phyloP scores from a whole-genome alignment of 2,888 invertebrate genomes.

The Cordilura impudica region DNA sequence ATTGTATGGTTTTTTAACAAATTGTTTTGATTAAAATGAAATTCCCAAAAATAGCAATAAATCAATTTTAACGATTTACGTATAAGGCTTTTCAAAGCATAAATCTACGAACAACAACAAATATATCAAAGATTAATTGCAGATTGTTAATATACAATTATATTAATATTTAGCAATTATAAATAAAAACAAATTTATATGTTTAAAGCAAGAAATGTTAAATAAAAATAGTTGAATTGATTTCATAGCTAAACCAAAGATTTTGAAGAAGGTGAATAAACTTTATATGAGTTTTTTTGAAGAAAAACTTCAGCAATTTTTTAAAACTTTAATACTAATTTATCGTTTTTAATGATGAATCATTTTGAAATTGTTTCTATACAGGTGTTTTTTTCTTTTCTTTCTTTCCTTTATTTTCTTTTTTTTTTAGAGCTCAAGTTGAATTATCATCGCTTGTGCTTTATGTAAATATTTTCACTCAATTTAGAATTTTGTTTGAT shows the following conservation, averaged over 20 bases:
- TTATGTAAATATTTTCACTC: not conserved
- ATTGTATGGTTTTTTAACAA: not conserved
- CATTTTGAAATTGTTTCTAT: not conserved
- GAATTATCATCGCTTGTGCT: not conserved
- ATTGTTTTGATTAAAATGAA: not conserved
- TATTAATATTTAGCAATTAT: not conserved
- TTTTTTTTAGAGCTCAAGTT: not conserved
- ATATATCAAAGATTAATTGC: not conserved
- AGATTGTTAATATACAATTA: not conserved
- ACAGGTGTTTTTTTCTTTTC: not conserved
- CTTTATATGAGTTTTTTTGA: not conserved
- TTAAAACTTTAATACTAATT: no score
- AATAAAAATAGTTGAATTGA: not conserved
- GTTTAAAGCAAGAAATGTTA: no score
- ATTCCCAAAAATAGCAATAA: constrained; percentile 5
- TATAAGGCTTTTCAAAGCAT: not conserved
- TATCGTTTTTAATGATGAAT: not conserved
- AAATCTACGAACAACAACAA: not conserved
- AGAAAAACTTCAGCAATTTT: no score
- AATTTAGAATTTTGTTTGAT: not conserved
- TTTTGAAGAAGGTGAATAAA: not conserved
- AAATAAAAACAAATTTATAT: not conserved
- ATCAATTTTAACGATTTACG: constrained; percentile 4
- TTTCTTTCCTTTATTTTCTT: not conserved
- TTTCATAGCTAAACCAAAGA: not conserved